Base-by-base conservation (phyloP, 1,140 invertebrate genomes). In the Drosophila teissieri region DNA sequence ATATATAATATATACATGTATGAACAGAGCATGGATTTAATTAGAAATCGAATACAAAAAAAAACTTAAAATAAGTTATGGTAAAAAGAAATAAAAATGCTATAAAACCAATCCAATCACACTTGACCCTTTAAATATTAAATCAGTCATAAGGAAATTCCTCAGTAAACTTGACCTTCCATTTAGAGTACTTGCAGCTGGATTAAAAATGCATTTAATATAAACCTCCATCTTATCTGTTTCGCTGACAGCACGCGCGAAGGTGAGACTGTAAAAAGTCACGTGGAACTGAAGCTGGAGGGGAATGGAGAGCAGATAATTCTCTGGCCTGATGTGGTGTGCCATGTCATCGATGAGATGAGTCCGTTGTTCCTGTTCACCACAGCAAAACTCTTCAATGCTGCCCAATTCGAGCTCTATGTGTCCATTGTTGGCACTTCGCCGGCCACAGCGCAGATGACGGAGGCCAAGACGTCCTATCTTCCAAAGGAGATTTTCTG, bases 391-490 rank as follows among this genome's bases (percentile, higher is more conserved):
- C 70, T 94, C 93, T 88, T 93, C 93, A 92, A 93, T 94, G 91
- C 92, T 90, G 65, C 94, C 88, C 84, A 94, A 80, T 98, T 98
- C 92, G 97, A 98, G 93, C 95, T 98, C 22, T 95, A 98, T 44
- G 95, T 97, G 1, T 95, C 96, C 61, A 93, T 98, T 42, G 96
- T 97, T 80, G 97, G 97, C 2, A 94, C 94, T 6, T 96, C 96
- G 0, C 95, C 96, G 75, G 94, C 94, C 44, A 97, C 96, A 7
- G 96, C 96, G 1, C 95, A 96, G 54, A 94, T 94, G 31, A 95
- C 95, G 0, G 95, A 95, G 78, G 95, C 95, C 31, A 92, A 96
- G 36, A 96, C 96, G 0, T 97, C 96, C 0, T 98, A 97, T 91
- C 90, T 97, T 14, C 96, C 96, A 8, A 94, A 94, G 22, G 97